Conservation (phyloP, 2,888 invertebrate species). For the Thera britannica region DNA sequence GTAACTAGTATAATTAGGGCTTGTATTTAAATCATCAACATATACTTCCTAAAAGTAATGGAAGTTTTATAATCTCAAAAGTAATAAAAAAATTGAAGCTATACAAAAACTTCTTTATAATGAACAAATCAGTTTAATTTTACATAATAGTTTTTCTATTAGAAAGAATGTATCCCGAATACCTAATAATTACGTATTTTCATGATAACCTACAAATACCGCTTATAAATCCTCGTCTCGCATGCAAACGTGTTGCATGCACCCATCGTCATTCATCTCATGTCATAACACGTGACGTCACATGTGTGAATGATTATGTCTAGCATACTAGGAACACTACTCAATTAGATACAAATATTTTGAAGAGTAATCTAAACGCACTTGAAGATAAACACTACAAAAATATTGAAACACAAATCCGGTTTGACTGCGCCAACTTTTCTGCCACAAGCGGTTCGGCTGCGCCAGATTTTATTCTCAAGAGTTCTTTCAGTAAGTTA, state of each 20-base stretch:
- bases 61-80: not conserved
- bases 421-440: conserved; percentile 16
- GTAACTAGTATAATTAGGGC: conserved; percentile 14
- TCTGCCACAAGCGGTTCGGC: not conserved
- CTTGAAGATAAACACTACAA: not conserved
- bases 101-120: too few relatives aligned
- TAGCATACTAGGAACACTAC: conserved; percentile 42
- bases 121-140: too few relatives aligned
- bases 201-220: not conserved
- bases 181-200: not conserved
- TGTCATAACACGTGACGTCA: conserved; percentile 43
- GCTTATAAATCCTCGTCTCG: conserved; percentile 29
- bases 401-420: not conserved
- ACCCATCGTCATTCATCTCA: conserved; percentile 42
- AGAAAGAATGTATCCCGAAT: not conserved
- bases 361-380: conserved; percentile 35
- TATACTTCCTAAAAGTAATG: not conserved
- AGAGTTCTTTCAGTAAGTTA: too few relatives aligned
- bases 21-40: not conserved
- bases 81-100: not conserved
- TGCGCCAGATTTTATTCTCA: not conserved
- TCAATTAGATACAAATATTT: conserved; percentile 37
- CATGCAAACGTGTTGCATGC: conserved; percentile 32
- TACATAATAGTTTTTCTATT: not conserved
- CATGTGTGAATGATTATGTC: conserved; percentile 40